Percentiles rank a stretch among this genome's conserved stretches.
These are phyloP conservation scores for Hypselothyrea guttata DNA, from an alignment of 2,888 invertebrate genomes.

Conservation along the genomic window DNA sequence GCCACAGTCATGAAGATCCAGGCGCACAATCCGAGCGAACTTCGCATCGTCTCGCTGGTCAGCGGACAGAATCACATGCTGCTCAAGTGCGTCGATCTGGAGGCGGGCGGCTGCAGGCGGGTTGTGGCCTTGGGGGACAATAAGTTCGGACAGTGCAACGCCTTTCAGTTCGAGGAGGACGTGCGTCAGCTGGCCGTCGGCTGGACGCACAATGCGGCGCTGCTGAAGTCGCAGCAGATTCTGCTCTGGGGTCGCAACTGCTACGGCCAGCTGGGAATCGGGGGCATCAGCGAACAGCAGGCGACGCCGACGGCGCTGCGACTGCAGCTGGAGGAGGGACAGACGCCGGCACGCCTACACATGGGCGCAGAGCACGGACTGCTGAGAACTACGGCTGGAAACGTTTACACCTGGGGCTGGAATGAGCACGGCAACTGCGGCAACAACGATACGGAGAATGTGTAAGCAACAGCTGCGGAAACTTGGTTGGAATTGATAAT, in stretches of 20 bases:
- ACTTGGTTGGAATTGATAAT: too few species aligned
- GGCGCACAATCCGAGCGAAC: conserved; percentile 68
- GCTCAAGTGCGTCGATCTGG: conserved; percentile 62
- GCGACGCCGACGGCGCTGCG: conserved; percentile 73
- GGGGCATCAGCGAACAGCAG: conserved; percentile 77
- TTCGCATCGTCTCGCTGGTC: conserved; percentile 85
- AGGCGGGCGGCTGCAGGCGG: conserved; percentile 74
- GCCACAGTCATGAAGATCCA: conserved; percentile 74
- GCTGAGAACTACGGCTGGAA: conserved; percentile 86
- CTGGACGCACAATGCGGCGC: conserved; percentile 90
- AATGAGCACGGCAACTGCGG: conserved; percentile 95
- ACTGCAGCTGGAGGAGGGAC: conserved; percentile 49
- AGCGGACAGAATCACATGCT: conserved; percentile 91
- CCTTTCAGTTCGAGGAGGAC: conserved; percentile 83
- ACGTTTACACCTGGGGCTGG: conserved; percentile 93
- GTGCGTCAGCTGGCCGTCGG: conserved; percentile 85
- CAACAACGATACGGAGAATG: conserved; percentile 83
- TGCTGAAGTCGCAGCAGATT: conserved; percentile 86
- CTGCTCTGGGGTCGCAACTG: conserved; percentile 91
- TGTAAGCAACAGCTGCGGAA: conserved; percentile 61
- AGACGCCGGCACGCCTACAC: conserved; percentile 68
- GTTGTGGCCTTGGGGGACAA: conserved; percentile 91
- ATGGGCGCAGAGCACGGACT: conserved; percentile 92
- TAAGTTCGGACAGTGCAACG: conserved; percentile 89
- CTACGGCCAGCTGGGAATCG: conserved; percentile 89